Evolutionary conservation across 2,113 vertebrate species (phyloP).

Genomic region (Cyprinodon variegatus): DNA sequence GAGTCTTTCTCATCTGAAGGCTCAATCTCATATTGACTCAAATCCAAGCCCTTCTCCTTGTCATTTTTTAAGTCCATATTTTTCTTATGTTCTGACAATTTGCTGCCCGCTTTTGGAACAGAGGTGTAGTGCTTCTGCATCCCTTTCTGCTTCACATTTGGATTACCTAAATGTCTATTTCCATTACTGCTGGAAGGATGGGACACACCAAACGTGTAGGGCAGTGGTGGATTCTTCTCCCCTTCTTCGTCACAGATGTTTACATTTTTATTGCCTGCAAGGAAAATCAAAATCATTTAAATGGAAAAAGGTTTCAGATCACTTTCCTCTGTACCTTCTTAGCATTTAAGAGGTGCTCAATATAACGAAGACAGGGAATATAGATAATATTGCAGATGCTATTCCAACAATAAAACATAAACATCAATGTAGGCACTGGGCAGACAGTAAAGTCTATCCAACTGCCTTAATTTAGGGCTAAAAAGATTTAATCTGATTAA

Average conservation of each 20-base stretch:
- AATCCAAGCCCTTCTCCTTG: conserved; percentile 84
- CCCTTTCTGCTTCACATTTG: conserved; percentile 73
- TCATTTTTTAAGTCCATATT: conserved; percentile 95
- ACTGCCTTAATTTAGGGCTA: no score
- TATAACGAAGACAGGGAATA: neutral
- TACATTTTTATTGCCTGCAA: conserved; percentile 80
- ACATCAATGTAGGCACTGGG: no score
- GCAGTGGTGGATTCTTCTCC: conserved; percentile 71
- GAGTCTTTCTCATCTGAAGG: conserved; percentile 86
- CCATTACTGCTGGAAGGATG: conserved; percentile 73
- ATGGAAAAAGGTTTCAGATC: neutral
- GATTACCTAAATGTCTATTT: conserved; percentile 69
- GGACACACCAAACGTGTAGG: conserved; percentile 65
- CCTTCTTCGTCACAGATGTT: conserved; percentile 71
- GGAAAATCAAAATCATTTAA: conserved; percentile 49
- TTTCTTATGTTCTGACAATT: conserved; percentile 89
- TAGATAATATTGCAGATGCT: neutral
- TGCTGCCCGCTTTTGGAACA: conserved; percentile 85
- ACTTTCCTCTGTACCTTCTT: neutral
- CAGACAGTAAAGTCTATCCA: no score
- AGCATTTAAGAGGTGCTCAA: neutral
- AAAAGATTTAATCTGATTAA: no score
- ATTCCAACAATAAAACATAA: neutral
- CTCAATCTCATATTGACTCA: conserved; percentile 84
- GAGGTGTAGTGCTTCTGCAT: conserved; percentile 62